phyloP scores from a whole-genome alignment of 2,113 vertebrate genomes.

The Astatotilapia flaviijosephi region DNA sequence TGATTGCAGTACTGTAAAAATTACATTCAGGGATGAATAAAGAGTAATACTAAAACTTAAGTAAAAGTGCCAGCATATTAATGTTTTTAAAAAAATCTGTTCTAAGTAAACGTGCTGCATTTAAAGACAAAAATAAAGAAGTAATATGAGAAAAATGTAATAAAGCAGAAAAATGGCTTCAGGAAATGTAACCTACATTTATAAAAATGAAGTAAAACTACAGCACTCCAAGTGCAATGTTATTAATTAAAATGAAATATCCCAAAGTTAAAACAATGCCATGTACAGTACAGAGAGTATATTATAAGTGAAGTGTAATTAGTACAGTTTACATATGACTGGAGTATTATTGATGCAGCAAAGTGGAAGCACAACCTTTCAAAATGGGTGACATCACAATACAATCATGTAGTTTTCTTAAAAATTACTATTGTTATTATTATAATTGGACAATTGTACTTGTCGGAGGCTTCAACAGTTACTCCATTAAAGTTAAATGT shows the following conservation, averaged over 20 bases:
- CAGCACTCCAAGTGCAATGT: neutral
- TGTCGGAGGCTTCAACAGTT: neutral
- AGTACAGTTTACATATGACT: neutral
- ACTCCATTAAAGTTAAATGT: neutral
- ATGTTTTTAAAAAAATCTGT: accelerated
- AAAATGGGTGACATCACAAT: neutral
- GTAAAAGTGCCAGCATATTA: neutral
- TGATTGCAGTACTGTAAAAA: neutral
- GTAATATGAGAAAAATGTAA: neutral
- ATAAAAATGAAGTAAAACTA: neutral
- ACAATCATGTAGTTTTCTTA: neutral
- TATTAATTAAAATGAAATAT: neutral
- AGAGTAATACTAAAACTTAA: neutral
- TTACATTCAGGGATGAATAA: neutral
- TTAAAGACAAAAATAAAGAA: neutral
- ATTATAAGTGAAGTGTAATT: neutral
- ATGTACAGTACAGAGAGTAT: neutral
- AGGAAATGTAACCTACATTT: neutral
- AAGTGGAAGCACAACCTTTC: neutral
- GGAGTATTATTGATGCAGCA: neutral
- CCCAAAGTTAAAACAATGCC: neutral
- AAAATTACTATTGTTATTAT: neutral
- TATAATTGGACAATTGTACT: accelerated
- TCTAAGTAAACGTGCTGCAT: neutral
- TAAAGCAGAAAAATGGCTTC: neutral